These are phyloP conservation scores for Mylabris phalerata DNA, from an alignment of 1,140 invertebrate genomes.

Conservation along the genomic window DNA sequence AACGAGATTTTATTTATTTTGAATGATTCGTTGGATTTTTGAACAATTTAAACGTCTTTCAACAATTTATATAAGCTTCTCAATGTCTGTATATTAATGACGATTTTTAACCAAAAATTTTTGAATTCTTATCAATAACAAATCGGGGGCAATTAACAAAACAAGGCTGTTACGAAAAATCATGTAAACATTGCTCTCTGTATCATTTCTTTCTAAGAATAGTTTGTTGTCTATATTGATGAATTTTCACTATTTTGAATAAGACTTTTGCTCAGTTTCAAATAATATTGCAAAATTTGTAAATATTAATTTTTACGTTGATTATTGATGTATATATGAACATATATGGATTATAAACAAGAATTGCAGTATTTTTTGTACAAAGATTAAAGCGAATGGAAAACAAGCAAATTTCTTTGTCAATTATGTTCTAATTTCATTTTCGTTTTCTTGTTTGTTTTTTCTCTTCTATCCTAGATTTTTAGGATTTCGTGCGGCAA, in stretches of 20 bases:
- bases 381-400: constrained; percentile 10
- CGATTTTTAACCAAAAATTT: too few species aligned
- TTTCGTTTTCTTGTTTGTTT: too few species aligned
- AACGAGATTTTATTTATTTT: too few species aligned
- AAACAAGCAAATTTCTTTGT: constrained; percentile 6
- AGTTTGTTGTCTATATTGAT: constrained; percentile 4
- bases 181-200: constrained; percentile 18
- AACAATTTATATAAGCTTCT: constrained; percentile 8
- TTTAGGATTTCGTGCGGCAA: constrained; percentile 19
- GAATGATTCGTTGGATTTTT: too few species aligned
- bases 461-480: constrained; percentile 4
- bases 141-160: constrained; percentile 8
- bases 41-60: constrained; percentile 8
- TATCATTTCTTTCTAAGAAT: not conserved
- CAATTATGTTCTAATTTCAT: constrained; percentile 18
- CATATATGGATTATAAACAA: constrained; percentile 14
- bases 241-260: constrained; percentile 14
- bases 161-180: constrained; percentile 23
- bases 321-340: constrained; percentile 11
- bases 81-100: constrained; percentile 13
- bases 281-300: constrained; percentile 18
- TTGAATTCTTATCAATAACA: too few species aligned
- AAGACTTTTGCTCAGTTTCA: constrained; percentile 8
- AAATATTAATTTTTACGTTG: constrained; percentile 20
- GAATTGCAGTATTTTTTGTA: constrained; percentile 29